Evolutionary conservation across 2,888 invertebrate genomes (phyloP), one percentile per base, ranked within the genome.

Genomic region (Icerya purchasi): DNA sequence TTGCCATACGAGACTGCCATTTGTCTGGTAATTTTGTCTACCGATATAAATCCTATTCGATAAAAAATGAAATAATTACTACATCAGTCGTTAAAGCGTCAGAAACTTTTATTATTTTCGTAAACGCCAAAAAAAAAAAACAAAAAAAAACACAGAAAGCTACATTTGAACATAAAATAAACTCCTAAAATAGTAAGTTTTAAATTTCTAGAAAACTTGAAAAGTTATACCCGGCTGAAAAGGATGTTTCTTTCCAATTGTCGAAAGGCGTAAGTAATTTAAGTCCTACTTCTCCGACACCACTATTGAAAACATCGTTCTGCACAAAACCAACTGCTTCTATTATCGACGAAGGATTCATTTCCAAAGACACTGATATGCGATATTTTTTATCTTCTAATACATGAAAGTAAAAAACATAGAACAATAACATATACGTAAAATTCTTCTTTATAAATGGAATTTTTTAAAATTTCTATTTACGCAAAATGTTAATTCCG

Each of bases 291-390:
- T 63, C 60, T 22, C 64, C 62, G 10, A 62, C 59, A n/a, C 66
- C 66, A 56, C 56, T 63, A 19, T 62, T 63, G 1, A 61, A 56
- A 10, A 66, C 56, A 53, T 66, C 66, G 55, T 65, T 64, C 22
- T 65, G 62, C 22, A 63, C 58, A 14, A 64, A 63, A n/a, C 83
- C 74, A 20, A 73, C 72, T 67, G 82, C 73, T 24, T 77, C 73
- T 2, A 87, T 76, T 3, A 75, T 73, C 51, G 81, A 79, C 19
- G 78, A 78, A 25, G 78, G 76, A 60, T 79, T 80, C 87, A 87
- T 88, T 1, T 84, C 80, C 66, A 83, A 72, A 21, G 77, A 75
- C 0, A 56, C 50, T 21, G 57, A 24, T 1, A 63, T 10, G 3
- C 55, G 60, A 21, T 57, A 59, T 21, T 60, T 57, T 51, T 61